Percentiles rank a stretch among this genome's conserved stretches.
Conservation (phyloP, 2,113 vertebrate genomes). For the Percopsis transmontana region DNA sequence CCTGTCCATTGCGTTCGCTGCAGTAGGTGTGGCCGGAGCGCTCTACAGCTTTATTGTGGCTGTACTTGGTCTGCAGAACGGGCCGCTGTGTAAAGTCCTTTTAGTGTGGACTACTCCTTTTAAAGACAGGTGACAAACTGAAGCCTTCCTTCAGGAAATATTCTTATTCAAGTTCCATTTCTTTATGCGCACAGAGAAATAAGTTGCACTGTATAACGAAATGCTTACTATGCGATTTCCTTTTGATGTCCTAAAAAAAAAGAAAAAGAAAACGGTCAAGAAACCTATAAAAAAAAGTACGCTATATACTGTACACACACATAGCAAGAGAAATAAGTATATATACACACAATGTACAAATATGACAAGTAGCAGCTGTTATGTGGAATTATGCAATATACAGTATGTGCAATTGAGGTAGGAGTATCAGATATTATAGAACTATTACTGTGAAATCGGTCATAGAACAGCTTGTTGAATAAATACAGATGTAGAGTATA, state of each 20-base stretch:
- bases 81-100: slow-evolving; percentile 54
- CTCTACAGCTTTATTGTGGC: slow-evolving; percentile 76
- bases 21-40: slow-evolving; percentile 71
- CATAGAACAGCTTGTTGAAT: too few species aligned
- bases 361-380: not conserved
- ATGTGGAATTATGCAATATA: too few species aligned
- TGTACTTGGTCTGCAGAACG: slow-evolving; percentile 70
- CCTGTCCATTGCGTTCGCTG: slow-evolving; percentile 78
- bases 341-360: not conserved
- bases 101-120: slow-evolving; percentile 63
- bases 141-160: too few species aligned
- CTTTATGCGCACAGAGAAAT: not conserved
- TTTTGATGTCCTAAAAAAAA: too few species aligned
- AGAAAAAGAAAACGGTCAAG: too few species aligned
- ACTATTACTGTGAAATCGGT: too few species aligned
- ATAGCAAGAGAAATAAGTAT: not conserved
- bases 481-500: too few species aligned
- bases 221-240: too few species aligned
- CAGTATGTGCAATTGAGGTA: too few species aligned
- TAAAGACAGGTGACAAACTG: slow-evolving; percentile 62
- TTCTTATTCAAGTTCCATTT: not conserved
- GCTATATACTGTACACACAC: not conserved
- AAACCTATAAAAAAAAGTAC: too few species aligned
- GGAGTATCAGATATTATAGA: too few species aligned
- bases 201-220: too few species aligned